These are phyloP conservation scores for Bos taurus DNA, from an alignment of 2,113 vertebrate genomes.

Conservation along the genomic window DNA sequence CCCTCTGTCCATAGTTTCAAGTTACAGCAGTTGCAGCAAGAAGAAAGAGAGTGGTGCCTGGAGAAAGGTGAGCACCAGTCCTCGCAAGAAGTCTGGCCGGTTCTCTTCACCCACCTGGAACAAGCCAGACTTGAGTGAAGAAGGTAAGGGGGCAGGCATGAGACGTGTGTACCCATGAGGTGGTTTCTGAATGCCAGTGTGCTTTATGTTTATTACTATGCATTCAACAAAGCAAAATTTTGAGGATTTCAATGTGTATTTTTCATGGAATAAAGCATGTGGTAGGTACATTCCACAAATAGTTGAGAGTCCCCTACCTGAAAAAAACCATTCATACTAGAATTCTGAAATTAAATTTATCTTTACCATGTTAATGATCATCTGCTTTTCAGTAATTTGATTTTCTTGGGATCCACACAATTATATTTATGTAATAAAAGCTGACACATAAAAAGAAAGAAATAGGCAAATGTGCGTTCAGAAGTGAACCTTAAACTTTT, in stretches of 20 bases:
- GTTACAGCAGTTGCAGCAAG: conserved; percentile 81
- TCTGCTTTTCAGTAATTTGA: background rate
- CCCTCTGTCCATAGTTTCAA: conserved; percentile 86
- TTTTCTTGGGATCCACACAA: background rate
- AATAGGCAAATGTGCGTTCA: background rate
- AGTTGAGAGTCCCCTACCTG: background rate
- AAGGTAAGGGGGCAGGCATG: conserved; percentile 61
- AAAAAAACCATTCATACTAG: conserved; percentile 5
- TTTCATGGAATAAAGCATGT: background rate
- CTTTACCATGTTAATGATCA: background rate
- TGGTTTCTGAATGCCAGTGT: background rate
- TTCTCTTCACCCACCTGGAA: conserved; percentile 80
- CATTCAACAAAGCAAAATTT: background rate
- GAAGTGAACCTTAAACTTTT: background rate
- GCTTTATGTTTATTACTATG: background rate
- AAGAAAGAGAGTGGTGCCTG: conserved; percentile 87
- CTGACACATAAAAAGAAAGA: background rate
- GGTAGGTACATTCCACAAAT: background rate
- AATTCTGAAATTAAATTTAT: background rate
- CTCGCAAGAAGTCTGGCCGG: conserved; percentile 87
- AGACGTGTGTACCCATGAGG: rapidly evolving
- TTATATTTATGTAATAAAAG: background rate
- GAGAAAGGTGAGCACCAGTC: conserved; percentile 94
- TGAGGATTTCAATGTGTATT: background rate
- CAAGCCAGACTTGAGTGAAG: conserved; percentile 72